Evolutionary conservation across 2,888 invertebrate species (phyloP).

Genomic region (Drosophila limbata): DNA sequence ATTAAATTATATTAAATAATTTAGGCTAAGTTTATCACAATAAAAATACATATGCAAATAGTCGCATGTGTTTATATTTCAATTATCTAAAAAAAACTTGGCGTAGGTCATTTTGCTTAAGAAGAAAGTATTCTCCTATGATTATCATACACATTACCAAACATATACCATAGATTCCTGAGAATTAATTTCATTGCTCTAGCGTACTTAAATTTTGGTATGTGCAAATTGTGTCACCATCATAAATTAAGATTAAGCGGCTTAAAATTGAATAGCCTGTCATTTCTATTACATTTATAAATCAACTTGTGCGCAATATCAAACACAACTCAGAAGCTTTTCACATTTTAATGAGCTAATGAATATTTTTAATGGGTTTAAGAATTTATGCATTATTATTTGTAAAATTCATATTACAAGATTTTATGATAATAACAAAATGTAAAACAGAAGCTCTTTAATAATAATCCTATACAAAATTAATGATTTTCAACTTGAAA

Average conservation of each 20-base stretch:
- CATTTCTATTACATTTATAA: conserved; percentile 40
- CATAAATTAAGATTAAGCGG: conserved; percentile 49
- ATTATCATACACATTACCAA: neutral
- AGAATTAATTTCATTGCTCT: conserved; percentile 10
- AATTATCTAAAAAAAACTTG: too few species aligned
- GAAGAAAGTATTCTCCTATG: neutral
- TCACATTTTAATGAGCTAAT: neutral
- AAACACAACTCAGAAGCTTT: neutral
- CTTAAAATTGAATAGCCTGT: conserved; percentile 56
- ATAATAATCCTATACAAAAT: neutral
- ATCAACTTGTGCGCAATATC: conserved; percentile 22
- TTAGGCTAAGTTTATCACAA: too few species aligned
- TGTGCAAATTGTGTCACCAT: conserved; percentile 12
- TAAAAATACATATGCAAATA: too few species aligned
- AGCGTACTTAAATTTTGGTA: conserved; percentile 19
- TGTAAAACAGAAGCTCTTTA: too few species aligned
- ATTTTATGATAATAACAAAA: neutral
- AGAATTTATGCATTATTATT: neutral
- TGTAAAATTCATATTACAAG: neutral
- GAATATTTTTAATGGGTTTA: neutral
- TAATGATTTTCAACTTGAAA: neutral
- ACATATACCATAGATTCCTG: neutral
- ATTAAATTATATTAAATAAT: too few species aligned
- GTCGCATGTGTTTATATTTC: too few species aligned
- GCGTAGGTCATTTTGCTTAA: too few species aligned